phyloP scores from a whole-genome alignment of 2,797 vertebrate species.

The Macropus fuliginosus region DNA sequence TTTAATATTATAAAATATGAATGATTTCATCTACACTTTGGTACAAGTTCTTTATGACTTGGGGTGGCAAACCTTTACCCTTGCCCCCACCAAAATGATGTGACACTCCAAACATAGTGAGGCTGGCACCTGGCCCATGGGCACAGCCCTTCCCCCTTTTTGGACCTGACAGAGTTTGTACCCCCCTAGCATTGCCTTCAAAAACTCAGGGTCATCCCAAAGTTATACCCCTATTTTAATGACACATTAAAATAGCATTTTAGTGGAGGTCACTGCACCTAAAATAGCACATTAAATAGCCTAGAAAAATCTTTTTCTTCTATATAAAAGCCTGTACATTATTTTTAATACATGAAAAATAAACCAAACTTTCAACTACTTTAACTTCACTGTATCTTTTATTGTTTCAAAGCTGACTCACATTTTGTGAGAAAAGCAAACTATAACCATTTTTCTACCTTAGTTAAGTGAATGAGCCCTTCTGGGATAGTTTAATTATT shows the following conservation, averaged over 20 bases:
- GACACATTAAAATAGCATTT: not conserved
- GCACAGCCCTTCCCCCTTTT: not conserved
- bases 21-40: not conserved
- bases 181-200: not conserved
- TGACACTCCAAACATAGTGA: not conserved
- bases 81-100: not conserved
- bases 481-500: conserved; percentile 1
- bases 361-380: not conserved
- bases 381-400: conserved; percentile 27
- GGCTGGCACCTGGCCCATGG: not conserved
- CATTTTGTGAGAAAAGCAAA: conserved; percentile 49
- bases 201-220: not conserved
- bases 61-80: not conserved
- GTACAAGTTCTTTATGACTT: not conserved
- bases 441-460: conserved; percentile 31
- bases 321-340: not conserved
- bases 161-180: not conserved
- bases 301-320: not conserved
- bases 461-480: conserved; percentile 26
- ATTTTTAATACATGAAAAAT: not conserved
- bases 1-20: not conserved
- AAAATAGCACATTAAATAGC: not conserved
- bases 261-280: not conserved
- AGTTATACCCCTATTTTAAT: not conserved
- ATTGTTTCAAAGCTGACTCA: conserved; percentile 38